phyloP scores from a whole-genome alignment of 2,113 vertebrate genomes.

The Speoplatyrhinus poulsoni region DNA sequence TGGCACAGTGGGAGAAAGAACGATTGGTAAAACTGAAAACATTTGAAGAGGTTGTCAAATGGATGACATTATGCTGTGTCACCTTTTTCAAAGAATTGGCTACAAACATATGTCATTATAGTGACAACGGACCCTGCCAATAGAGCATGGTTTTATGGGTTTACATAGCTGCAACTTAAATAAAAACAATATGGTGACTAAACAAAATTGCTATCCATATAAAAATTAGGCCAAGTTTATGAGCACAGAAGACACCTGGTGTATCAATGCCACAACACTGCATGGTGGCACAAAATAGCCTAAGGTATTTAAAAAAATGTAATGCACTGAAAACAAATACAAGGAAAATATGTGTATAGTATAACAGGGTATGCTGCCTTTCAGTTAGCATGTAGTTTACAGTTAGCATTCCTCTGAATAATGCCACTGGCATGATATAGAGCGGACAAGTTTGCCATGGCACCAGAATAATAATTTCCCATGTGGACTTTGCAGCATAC shows the following conservation, averaged over 20 bases:
- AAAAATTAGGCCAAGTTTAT: not conserved
- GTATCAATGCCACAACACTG: too few species aligned
- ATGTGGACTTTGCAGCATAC: not conserved
- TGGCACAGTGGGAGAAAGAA: slow-evolving; percentile 16
- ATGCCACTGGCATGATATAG: too few species aligned
- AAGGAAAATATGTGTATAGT: not conserved
- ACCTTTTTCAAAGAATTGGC: not conserved
- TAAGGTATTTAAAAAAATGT: slow-evolving; percentile 1
- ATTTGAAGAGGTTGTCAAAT: not conserved
- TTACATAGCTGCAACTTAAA: not conserved
- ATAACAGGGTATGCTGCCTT: not conserved
- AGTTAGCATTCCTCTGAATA: not conserved
- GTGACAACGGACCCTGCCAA: not conserved
- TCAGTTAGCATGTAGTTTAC: not conserved
- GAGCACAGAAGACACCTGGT: slow-evolving; percentile 6
- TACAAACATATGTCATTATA: not conserved
- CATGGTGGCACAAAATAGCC: not conserved
- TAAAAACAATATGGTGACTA: not conserved
- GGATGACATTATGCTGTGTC: not conserved
- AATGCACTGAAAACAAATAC: slow-evolving; percentile 10
- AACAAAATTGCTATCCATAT: not conserved
- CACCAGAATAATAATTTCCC: too few species aligned
- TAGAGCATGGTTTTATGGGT: not conserved
- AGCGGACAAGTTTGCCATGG: too few species aligned
- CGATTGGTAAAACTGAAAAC: not conserved